phyloP scores from a whole-genome alignment of 2,888 invertebrate species.

The Parapristionchus giblindavisi region DNA sequence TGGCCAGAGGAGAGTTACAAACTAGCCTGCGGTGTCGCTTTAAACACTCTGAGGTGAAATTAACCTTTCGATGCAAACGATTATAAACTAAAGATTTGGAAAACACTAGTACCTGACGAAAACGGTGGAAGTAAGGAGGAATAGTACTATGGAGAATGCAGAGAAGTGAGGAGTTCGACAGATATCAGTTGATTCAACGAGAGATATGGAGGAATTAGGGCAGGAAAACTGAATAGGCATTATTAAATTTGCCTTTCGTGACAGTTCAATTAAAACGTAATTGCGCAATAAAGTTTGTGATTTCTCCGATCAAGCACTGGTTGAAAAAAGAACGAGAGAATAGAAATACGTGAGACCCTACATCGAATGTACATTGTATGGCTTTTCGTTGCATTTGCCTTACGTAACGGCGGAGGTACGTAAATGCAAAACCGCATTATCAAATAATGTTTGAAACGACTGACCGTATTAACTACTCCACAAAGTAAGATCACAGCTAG shows the following conservation, averaged over 20 bases:
- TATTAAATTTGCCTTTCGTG: neutral
- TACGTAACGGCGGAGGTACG: neutral
- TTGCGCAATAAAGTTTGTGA: neutral
- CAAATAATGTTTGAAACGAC: conserved; percentile 7
- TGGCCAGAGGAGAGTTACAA: too few species aligned
- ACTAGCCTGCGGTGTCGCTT: too few species aligned
- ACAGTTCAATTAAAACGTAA: neutral
- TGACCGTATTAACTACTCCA: conserved; percentile 67
- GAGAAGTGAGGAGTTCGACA: conserved; percentile 63
- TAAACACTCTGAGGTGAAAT: too few species aligned
- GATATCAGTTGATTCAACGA: conserved; percentile 32
- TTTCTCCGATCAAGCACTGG: neutral
- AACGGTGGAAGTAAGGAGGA: conserved; percentile 65
- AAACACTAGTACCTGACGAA: conserved; percentile 47
- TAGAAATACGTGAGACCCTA: neutral
- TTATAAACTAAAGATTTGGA: conserved; percentile 14
- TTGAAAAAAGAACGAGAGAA: neutral
- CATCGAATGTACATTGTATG: too few species aligned
- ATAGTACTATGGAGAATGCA: conserved; percentile 62
- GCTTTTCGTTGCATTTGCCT: conserved; percentile 11
- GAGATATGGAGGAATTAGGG: neutral
- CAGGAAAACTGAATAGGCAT: conserved; percentile 54
- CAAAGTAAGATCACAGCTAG: conserved; percentile 63
- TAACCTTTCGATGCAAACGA: too few species aligned
- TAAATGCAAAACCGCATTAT: too few species aligned